Conservation (phyloP, 2,888 invertebrate genomes). For the Andrena praecox region DNA sequence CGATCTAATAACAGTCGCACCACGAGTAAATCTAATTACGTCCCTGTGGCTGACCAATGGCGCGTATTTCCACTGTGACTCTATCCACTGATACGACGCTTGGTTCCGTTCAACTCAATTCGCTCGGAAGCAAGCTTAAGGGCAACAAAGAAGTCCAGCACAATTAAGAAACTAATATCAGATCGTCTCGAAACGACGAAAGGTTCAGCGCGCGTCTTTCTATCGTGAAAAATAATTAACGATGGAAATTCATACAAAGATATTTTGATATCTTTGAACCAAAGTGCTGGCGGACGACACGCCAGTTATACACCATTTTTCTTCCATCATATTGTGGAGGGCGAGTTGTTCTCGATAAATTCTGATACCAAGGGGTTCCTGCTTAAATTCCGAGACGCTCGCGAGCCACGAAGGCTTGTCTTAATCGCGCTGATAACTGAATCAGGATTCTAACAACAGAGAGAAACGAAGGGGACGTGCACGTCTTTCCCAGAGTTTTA, state of each 20-base stretch:
- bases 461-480: neutral
- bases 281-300: too few relatives aligned
- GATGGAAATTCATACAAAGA: conserved; percentile 5
- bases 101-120: neutral
- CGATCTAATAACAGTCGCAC: neutral
- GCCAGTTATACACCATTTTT: neutral
- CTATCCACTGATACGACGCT: neutral
- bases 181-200: neutral
- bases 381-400: neutral
- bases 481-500: conserved; percentile 3
- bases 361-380: neutral
- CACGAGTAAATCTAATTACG: conserved; percentile 5
- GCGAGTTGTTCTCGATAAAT: neutral
- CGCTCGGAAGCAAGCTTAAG: neutral
- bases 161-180: conserved; percentile 27
- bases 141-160: neutral
- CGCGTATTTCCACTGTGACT: conserved; percentile 10
- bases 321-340: too few relatives aligned
- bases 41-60: neutral
- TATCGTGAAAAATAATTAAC: conserved; percentile 5
- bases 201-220: neutral
- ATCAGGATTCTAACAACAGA: neutral
- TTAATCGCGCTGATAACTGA: neutral
- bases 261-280: too few relatives aligned
- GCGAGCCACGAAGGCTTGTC: neutral